Percentiles rank a stretch among this genome's conserved stretches.
phyloP scores from a whole-genome alignment of 2,113 vertebrate genomes.

The Tyrannus savana region DNA sequence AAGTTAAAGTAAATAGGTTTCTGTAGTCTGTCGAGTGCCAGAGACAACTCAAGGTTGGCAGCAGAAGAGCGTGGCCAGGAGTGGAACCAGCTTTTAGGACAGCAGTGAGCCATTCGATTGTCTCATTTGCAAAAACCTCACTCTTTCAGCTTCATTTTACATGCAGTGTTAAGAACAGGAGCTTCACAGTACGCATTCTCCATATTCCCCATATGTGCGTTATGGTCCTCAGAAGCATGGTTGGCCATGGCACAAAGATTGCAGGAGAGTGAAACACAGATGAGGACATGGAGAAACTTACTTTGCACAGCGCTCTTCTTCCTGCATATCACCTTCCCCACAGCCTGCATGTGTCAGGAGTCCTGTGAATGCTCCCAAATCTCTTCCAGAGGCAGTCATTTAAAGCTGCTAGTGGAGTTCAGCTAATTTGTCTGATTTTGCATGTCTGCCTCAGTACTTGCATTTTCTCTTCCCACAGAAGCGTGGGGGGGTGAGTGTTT shows the following conservation, averaged over 20 bases:
- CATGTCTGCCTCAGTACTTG: neutral
- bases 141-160: conserved; percentile 17
- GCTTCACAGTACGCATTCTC: neutral
- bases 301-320: neutral
- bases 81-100: conserved; percentile 1
- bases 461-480: neutral
- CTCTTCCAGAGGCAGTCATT: neutral
- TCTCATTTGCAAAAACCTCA: neutral
- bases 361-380: neutral
- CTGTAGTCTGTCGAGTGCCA: neutral
- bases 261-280: neutral
- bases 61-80: neutral
- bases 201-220: neutral
- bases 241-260: neutral
- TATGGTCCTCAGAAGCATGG: neutral
- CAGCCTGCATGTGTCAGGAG: neutral
- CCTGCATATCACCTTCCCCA: neutral
- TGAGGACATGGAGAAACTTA: neutral
- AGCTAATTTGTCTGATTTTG: neutral
- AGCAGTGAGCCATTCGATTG: neutral
- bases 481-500: neutral
- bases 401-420: neutral
- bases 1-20: neutral
- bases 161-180: conserved; percentile 1
- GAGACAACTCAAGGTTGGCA: neutral